Evolutionary conservation across 2,797 vertebrate genomes (phyloP), one percentile per base, ranked within the genome.

Genomic region (Arctocebus calabarensis): DNA sequence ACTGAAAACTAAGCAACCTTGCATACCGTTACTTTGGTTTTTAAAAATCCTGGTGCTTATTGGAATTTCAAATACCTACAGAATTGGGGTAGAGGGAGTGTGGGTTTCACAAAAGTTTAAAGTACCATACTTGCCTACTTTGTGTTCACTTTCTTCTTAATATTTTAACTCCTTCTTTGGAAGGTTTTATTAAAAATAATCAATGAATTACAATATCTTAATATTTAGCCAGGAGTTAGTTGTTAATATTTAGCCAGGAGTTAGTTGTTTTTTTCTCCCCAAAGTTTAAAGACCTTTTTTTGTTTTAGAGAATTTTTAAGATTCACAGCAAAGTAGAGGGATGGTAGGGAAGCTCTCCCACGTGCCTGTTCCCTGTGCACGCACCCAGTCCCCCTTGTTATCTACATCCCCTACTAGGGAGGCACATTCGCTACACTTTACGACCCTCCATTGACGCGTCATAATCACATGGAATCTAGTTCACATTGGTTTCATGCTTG

Each of bases 131-230:
- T 74, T 96, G 27, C 4, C 7, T 70, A n/a, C 34, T 66, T 88
- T 85, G 52, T 71, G 17, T 10, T 71, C 25, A 48, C 4, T 92
- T 68, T 89, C 73, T 96, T 93, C 43, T 84, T 74, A 74, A 32
- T 29, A 43, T 3, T 64, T 75, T 71, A 10, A 70, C n/a, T 70
- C 64, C 3, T 45, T 70, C n/a, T 7, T 61, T 90, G 57, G 43
- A 6, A 81, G n/a, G 13, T 9, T 81, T 57, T 61, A 90, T 45
- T 90, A 6, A 57, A 68, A 57, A 55, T 13, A 61, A 48, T 45
- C 27, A 43, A 14, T 32, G 12, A 61, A 61, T 74, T 59, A 71
- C 1, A 82, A 4, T 25, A 25, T 68, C 61, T 66, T 43, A 70
- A 57, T 88, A 88, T 55, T 82, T 77, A 78, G 32, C 61, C 52